Evolutionary conservation across 2,888 invertebrate species (phyloP), one percentile per base, ranked within the genome.

Genomic region (Emesis furor): DNA sequence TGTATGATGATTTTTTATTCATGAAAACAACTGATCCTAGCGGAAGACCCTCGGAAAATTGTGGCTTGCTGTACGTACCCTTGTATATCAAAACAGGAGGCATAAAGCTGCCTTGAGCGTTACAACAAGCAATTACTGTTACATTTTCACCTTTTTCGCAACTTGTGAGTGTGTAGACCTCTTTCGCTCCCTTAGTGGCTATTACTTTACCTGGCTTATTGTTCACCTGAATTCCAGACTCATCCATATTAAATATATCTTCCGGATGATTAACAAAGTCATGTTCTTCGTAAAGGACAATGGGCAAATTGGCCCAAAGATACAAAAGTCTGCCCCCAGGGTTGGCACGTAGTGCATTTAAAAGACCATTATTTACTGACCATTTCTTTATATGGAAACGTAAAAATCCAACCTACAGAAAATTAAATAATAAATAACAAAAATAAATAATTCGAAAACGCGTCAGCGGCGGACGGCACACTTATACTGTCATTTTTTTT

Each of bases 301-400:
- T 72, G 46, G 72, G 72, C 72, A 72, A 46, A 72, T 72, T 72
- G 72, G 46, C 72, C 51, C 72, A 72, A 72, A 72, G 51, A 72
- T 72, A 72, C 72, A 72, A 72, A 72, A 72, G 51, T 72, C 51
- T 72, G 42, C 42, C 71, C 71, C 24, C 42, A 46, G 42, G 46
- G 39, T 71, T 46, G 42, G 46, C 46, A 71, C 42, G 42, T 71
- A 71, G 42, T 71, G 46, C 17, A 71, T 71, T 71, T 17, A 46
- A 71, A 71, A 46, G 71, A 71, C 2, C 12, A 10, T 46, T 71
- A 71, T 71, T 10, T 71, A 42, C 71, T 7, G 71, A 71, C 71
- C 42, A 71, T 71, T 71, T 71, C 42, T 14, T 69, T 69, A 69
- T 69, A 39, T 69, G 69, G 69, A 39, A 69, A 37, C 37, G n/a